Percentiles rank a stretch among this genome's conserved stretches.
Conservation (phyloP, 2,888 invertebrate species). For the Chaetogeoica ovagalla region DNA sequence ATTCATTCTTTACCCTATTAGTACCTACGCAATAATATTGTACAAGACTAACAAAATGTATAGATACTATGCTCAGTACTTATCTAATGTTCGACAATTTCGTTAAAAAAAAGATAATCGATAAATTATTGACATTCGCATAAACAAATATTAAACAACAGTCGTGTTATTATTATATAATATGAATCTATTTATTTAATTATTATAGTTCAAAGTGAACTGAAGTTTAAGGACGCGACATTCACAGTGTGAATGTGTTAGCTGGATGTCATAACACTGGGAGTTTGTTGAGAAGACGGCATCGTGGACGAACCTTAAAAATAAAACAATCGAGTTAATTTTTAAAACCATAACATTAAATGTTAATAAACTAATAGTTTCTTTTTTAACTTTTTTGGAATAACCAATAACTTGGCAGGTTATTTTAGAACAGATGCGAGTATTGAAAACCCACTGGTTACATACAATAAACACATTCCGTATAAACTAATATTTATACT, state of each 20-base stretch:
- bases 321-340: slow-evolving; percentile 3
- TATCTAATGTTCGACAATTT: neutral
- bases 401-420: slow-evolving; percentile 1
- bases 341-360: neutral
- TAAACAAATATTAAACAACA: neutral
- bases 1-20: slow-evolving; percentile 13
- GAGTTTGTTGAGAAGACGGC: slow-evolving; percentile 29
- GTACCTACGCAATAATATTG: slow-evolving; percentile 15
- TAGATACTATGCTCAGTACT: slow-evolving; percentile 4
- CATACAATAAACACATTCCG: too few relatives aligned
- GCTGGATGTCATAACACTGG: slow-evolving; percentile 28
- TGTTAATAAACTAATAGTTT: neutral
- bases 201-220: neutral
- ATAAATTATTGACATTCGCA: neutral
- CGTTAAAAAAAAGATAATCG: slow-evolving; percentile 26
- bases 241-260: slow-evolving; percentile 9
- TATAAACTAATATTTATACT: too few relatives aligned
- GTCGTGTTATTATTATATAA: neutral
- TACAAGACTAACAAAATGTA: neutral
- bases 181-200: neutral
- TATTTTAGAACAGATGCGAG: neutral
- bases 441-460: too few relatives aligned
- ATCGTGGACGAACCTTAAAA: slow-evolving; percentile 29
- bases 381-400: slow-evolving; percentile 15
- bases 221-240: slow-evolving; percentile 7